Percentiles rank a stretch among this genome's conserved stretches.
Evolutionary conservation across 2,797 vertebrate genomes (phyloP).

Genomic region (Moxostoma hubbsi): DNA sequence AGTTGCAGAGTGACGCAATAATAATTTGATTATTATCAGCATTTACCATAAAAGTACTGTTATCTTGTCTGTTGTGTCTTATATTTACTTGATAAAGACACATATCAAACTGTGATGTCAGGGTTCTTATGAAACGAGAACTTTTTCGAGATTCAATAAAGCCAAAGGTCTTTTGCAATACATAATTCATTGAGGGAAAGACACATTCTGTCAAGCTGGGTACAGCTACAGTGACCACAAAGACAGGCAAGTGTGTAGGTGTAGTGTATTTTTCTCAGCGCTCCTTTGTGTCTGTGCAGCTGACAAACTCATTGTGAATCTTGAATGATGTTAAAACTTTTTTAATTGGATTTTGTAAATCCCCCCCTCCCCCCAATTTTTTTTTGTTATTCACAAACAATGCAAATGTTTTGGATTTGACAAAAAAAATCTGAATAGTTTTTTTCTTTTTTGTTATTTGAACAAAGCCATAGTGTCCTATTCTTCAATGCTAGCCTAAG

Average conservation of each 20-base stretch:
- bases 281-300: neutral
- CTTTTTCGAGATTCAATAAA: neutral
- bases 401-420: too few species aligned
- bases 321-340: too few species aligned
- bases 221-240: neutral
- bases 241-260: neutral
- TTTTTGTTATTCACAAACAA: too few species aligned
- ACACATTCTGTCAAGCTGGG: neutral
- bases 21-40: neutral
- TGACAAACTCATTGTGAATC: neutral
- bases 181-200: neutral
- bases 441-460: too few species aligned
- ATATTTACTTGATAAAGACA: neutral
- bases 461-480: too few species aligned
- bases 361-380: too few species aligned
- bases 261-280: too few species aligned
- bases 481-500: too few species aligned
- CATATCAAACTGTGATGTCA: neutral
- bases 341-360: too few species aligned
- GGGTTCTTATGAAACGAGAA: slow-evolving; percentile 6
- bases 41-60: neutral
- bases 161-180: neutral
- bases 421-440: too few species aligned
- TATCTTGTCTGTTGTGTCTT: neutral
- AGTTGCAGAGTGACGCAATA: neutral